A percentile compares a stretch with the other conserved stretches of the same genome.
Evolutionary conservation across 2,888 invertebrate species (phyloP).

Genomic region (Drosophila borborema): DNA sequence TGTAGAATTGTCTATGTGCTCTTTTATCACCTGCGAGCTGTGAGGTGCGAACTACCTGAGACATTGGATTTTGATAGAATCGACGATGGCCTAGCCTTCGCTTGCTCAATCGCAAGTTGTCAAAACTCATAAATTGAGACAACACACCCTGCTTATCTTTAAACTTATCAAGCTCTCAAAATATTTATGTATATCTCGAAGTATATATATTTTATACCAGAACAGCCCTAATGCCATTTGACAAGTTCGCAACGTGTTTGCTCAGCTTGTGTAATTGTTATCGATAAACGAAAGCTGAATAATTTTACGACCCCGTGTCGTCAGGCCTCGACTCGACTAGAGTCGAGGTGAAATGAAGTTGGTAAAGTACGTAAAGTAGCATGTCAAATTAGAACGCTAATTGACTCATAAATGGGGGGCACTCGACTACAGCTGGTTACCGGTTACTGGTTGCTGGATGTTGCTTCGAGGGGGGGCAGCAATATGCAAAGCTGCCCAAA

Average conservation of each 20-base stretch:
- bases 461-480: not conserved
- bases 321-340: not conserved
- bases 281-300: constrained; percentile 42
- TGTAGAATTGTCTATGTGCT: constrained; percentile 10
- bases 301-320: not conserved
- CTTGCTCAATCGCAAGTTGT: constrained; percentile 50
- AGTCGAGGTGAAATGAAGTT: constrained; percentile 12
- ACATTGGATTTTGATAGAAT: constrained; percentile 49
- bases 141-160: constrained; percentile 44
- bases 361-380: constrained; percentile 51
- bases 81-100: constrained; percentile 19
- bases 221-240: constrained; percentile 65
- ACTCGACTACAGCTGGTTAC: constrained; percentile 2
- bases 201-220: constrained; percentile 13
- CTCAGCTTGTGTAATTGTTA: constrained; percentile 57
- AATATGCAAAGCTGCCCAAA: constrained; percentile 51
- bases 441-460: not conserved
- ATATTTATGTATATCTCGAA: not conserved
- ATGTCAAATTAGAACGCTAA: constrained; percentile 67
- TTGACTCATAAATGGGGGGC: constrained; percentile 55
- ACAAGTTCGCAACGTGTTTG: constrained; percentile 68
- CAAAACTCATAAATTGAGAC: constrained; percentile 59
- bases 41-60: constrained; percentile 5
- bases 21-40: constrained; percentile 58
- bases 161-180: constrained; percentile 41